Evolutionary conservation across 2,113 vertebrate genomes (phyloP), one percentile per base, ranked within the genome.

Genomic region (Boleophthalmus pectinirostris): DNA sequence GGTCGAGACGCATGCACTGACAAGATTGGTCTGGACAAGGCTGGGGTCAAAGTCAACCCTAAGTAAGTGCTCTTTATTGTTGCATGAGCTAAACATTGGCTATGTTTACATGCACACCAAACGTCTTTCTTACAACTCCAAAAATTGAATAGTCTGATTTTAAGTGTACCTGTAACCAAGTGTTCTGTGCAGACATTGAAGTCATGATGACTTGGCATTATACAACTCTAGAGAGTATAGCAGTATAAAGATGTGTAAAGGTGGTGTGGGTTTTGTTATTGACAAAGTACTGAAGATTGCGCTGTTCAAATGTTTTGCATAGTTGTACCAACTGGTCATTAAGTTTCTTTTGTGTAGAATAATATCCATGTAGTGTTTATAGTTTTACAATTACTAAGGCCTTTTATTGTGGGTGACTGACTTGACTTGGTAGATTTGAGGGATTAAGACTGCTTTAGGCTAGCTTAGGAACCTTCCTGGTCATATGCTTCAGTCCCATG

Each of bases 1-100:
- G 98, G 98, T 35, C 94, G 97, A 73, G 96, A 98, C 12, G 94
- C 97, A 0, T 97, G 96, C 89, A 98, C 97, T 2, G 95, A 90
- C 84, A 95, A 94, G 69, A 93, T 99, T 21, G 97, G 97, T 57
- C 92, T 99, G 71, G 95, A 97, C 49, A 95, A 91, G 57, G 91
- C 93, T 0, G 97, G 95, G 54, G 95, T 99, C 82, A 93, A 83
- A 77, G 88, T 97, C 81, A 97, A 96, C 87, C 88, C 95, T 61
- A 96, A 94, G 97, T 98, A 89, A 91, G 96, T 93, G 12, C 29
- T 33, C 25, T 33, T 33, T 61, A 58, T 58, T 16, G 3, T 35
- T 33, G 57, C 21, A 16, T 1, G 20, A 43, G 43, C 54, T 61
- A 23, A 58, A 14, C 60, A 5, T 61, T 33, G 38, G 73, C 15